A percentile compares a stretch with the other conserved stretches of the same genome.
These are phyloP conservation scores for Apostichopus japonicus DNA, from an alignment of 35 echinoderm and acorn worm species.

Conservation along the genomic window DNA sequence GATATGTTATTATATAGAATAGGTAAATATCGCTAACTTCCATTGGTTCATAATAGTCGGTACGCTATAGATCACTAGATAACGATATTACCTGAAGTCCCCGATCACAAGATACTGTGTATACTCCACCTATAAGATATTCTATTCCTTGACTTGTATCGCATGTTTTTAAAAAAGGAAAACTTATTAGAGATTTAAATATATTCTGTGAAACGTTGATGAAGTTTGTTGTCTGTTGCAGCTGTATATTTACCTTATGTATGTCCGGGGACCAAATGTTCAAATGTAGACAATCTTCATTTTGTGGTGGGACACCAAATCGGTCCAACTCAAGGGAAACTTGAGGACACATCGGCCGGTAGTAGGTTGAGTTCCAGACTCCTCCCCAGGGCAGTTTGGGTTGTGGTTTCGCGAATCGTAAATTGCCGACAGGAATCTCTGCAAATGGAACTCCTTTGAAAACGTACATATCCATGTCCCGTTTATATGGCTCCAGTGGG, in stretches of 20 bases:
- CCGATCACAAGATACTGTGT: too few species aligned
- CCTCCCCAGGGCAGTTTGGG: conserved; percentile 59
- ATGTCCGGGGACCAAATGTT: conserved; percentile 82
- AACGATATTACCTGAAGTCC: too few species aligned
- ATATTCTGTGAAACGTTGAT: background rate
- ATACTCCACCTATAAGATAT: too few species aligned
- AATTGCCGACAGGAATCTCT: conserved; percentile 67
- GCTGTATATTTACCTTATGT: conserved; percentile 48
- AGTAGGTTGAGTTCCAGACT: conserved; percentile 59
- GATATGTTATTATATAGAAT: too few species aligned
- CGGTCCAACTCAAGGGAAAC: conserved; percentile 7
- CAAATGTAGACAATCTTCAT: conserved; percentile 87
- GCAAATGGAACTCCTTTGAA: conserved; percentile 82
- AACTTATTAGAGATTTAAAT: too few species aligned
- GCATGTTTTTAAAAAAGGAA: too few species aligned
- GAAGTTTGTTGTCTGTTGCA: background rate
- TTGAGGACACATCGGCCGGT: conserved; percentile 48
- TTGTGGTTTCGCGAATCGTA: conserved; percentile 78
- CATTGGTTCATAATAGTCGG: too few species aligned
- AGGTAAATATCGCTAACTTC: too few species aligned
- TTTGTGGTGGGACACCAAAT: conserved; percentile 53
- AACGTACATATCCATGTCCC: conserved; percentile 26
- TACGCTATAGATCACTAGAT: too few species aligned
- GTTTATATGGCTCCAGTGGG: conserved; percentile 26
- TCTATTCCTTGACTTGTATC: too few species aligned